phyloP scores from a whole-genome alignment of 2,888 invertebrate genomes.

The Eumacrocentrus americanus region DNA sequence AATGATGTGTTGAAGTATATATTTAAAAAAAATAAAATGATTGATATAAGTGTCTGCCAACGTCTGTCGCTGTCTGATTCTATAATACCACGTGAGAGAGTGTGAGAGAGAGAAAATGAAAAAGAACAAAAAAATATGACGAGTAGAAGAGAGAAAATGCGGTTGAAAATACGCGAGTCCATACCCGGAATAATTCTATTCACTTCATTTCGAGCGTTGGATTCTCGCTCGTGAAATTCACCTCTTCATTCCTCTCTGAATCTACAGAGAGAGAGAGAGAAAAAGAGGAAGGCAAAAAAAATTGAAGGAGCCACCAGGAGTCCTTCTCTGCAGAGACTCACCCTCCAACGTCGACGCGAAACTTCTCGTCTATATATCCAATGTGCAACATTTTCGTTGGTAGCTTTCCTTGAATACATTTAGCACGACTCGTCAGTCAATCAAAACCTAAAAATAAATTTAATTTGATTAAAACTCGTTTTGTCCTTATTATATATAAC shows the following conservation, averaged over 20 bases:
- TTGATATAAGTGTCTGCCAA: background rate
- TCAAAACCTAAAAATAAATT: no score
- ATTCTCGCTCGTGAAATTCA: constrained; percentile 13
- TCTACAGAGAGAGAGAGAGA: background rate
- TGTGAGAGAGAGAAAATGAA: background rate
- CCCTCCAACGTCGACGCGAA: background rate
- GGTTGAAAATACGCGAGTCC: background rate
- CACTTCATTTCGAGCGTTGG: constrained; percentile 3
- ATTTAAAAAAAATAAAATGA: no score
- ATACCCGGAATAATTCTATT: constrained; percentile 10
- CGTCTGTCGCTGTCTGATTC: no score
- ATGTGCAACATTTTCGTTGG: background rate
- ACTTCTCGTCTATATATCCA: background rate
- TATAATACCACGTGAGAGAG: background rate
- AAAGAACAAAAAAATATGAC: background rate
- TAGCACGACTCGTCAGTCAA: no score
- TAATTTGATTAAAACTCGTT: no score
- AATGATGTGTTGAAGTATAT: no score
- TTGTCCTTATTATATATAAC: no score
- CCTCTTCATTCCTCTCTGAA: background rate
- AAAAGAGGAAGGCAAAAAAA: background rate
- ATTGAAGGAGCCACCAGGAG: no score
- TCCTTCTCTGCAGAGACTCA: no score
- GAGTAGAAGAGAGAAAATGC: background rate
- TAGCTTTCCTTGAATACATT: no score